These are phyloP conservation scores for Drosophila hydei DNA, from an alignment of 1,140 invertebrate genomes.

Conservation along the genomic window DNA sequence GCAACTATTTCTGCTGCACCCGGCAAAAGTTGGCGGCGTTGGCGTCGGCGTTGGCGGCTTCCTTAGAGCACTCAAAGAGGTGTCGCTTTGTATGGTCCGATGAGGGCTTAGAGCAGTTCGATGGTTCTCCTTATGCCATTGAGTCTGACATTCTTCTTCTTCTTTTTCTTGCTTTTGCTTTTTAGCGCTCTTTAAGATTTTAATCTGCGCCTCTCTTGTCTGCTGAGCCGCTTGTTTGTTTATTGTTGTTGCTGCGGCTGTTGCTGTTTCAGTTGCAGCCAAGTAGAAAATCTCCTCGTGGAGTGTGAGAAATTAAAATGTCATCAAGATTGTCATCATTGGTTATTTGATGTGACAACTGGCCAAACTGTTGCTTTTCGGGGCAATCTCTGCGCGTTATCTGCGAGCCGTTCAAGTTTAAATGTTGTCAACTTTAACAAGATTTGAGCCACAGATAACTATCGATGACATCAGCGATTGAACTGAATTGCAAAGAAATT, in stretches of 20 bases:
- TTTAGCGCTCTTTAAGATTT: constrained; percentile 79
- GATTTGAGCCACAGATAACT: constrained; percentile 68
- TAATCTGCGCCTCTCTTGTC: constrained; percentile 61
- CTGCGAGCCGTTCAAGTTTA: constrained; percentile 67
- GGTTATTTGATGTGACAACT: constrained; percentile 73
- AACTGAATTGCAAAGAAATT: constrained; percentile 1
- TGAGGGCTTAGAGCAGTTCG: constrained; percentile 48
- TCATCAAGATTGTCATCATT: constrained; percentile 82
- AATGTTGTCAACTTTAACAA: constrained; percentile 81
- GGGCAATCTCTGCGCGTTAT: constrained; percentile 46
- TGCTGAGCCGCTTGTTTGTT: constrained; percentile 49
- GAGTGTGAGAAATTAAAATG: constrained; percentile 82
- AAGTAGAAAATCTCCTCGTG: constrained; percentile 74
- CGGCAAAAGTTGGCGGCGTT: constrained; percentile 19
- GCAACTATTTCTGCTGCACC: constrained; percentile 41
- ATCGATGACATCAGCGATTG: constrained; percentile 54
- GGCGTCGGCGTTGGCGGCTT: constrained; percentile 44
- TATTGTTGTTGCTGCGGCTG: constrained; percentile 46
- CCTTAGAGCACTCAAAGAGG: constrained; percentile 64
- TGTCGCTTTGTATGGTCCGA: constrained; percentile 67
- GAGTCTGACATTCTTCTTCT: constrained; percentile 33
- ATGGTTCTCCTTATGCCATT: constrained; percentile 40
- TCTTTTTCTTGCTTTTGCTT: constrained; percentile 45
- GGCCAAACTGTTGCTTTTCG: constrained; percentile 43
- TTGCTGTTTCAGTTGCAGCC: constrained; percentile 56